Percentiles rank a stretch among this genome's conserved stretches.
Conservation (phyloP, 2,113 vertebrate genomes). For the Pedetes capensis region DNA sequence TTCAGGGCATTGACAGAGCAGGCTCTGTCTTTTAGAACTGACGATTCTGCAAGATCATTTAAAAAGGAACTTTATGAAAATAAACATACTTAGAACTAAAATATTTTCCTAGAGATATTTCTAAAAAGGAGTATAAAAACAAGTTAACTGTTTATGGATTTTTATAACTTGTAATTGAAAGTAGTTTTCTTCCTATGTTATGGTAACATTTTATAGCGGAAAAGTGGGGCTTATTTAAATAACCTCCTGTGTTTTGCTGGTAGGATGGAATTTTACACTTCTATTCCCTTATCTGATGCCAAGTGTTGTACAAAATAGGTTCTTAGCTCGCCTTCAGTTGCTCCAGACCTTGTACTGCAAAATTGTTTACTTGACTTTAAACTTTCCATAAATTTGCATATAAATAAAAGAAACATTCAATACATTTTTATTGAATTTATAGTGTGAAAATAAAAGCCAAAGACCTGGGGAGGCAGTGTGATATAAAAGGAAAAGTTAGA, state of each 20-base stretch:
- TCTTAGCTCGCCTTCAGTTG: background rate
- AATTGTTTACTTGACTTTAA: background rate
- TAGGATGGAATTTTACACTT: background rate
- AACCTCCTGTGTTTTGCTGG: background rate
- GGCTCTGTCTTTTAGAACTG: slow-evolving; percentile 54
- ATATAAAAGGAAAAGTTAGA: background rate
- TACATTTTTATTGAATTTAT: background rate
- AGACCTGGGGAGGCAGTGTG: background rate
- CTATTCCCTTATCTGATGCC: background rate
- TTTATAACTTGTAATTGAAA: slow-evolving; percentile 39
- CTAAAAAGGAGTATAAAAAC: slow-evolving; percentile 60
- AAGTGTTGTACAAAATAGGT: background rate
- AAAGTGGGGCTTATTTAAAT: background rate
- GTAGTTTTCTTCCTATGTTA: background rate
- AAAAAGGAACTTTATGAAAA: slow-evolving; percentile 59
- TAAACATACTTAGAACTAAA: slow-evolving; percentile 48
- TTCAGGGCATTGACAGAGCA: slow-evolving; percentile 2
- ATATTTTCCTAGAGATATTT: slow-evolving; percentile 56
- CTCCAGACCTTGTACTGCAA: background rate
- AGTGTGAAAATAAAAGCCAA: slow-evolving; percentile 7
- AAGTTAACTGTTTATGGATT: background rate
- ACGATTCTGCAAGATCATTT: slow-evolving; percentile 26
- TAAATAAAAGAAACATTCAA: slow-evolving; percentile 25
- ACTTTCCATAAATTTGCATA: slow-evolving; percentile 10
- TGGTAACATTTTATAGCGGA: background rate